Conservation (phyloP, 2,888 invertebrate genomes). For the Acleris laterana region DNA sequence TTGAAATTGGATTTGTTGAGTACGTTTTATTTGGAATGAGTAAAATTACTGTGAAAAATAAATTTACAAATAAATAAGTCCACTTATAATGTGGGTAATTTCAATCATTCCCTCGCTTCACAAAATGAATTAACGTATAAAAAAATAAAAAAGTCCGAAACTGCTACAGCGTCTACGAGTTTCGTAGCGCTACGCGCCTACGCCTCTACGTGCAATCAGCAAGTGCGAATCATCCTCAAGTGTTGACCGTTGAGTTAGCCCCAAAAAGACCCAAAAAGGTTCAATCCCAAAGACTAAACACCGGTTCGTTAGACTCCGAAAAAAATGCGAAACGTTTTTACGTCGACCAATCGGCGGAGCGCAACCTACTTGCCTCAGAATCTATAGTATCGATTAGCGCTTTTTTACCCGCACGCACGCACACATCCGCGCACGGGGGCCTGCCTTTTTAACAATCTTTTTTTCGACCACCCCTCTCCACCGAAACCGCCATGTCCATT, state of each 20-base stretch:
- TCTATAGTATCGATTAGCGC: conserved; percentile 84
- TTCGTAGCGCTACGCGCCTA: conserved; percentile 39
- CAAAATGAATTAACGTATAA: not conserved
- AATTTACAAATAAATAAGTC: no score
- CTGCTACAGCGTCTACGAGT: conserved; percentile 24
- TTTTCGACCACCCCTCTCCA: conserved; percentile 78
- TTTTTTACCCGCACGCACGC: conserved; percentile 82
- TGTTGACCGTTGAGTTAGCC: conserved; percentile 60
- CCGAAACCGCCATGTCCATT: conserved; percentile 82
- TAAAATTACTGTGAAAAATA: no score
- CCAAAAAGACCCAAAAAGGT: conserved; percentile 70
- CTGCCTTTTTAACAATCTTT: conserved; percentile 84
- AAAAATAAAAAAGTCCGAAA: conserved; percentile 10
- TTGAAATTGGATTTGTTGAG: no score
- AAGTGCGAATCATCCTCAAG: conserved; percentile 77
- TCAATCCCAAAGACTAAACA: conserved; percentile 71
- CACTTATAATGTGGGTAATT: no score
- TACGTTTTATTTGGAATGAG: no score
- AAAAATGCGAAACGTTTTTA: conserved; percentile 61
- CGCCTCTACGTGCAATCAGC: conserved; percentile 55
- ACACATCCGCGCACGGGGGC: conserved; percentile 79
- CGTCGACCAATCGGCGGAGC: conserved; percentile 70
- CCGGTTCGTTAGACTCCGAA: conserved; percentile 75
- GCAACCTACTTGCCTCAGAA: conserved; percentile 82
- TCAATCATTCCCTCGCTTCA: no score